Conservation (phyloP, 1,140 invertebrate genomes). For the Drosophila sturtevanti region DNA sequence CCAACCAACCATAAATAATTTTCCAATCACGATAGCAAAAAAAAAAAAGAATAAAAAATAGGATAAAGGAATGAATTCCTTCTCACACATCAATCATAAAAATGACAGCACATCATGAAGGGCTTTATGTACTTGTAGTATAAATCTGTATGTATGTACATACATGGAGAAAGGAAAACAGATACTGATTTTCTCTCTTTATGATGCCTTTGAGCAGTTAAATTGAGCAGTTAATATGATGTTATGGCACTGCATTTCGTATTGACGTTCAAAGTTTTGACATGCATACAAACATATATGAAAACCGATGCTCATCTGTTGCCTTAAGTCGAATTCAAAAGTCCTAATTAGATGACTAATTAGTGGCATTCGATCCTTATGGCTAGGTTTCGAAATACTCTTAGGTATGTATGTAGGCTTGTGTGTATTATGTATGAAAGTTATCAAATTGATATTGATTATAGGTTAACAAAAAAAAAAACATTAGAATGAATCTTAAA, state of each 20-base stretch:
- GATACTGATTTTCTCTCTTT: conserved; percentile 7
- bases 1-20: not conserved
- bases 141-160: too few species aligned
- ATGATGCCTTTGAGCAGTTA: not conserved
- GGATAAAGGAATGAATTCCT: not conserved
- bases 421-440: not conserved
- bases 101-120: conserved; percentile 14
- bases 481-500: not conserved
- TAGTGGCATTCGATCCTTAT: not conserved
- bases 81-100: conserved; percentile 14
- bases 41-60: conserved; percentile 1
- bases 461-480: not conserved
- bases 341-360: conserved; percentile 24
- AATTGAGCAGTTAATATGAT: conserved; percentile 10
- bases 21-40: not conserved
- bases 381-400: not conserved
- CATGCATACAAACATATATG: not conserved
- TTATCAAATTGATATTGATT: not conserved
- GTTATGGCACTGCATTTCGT: not conserved
- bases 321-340: not conserved
- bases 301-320: not conserved
- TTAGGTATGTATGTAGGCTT: too few species aligned
- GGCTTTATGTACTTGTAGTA: not conserved
- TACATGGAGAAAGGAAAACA: not conserved
- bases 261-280: not conserved